Conservation (phyloP, 2,888 invertebrate genomes). For the Conomelus anceps region DNA sequence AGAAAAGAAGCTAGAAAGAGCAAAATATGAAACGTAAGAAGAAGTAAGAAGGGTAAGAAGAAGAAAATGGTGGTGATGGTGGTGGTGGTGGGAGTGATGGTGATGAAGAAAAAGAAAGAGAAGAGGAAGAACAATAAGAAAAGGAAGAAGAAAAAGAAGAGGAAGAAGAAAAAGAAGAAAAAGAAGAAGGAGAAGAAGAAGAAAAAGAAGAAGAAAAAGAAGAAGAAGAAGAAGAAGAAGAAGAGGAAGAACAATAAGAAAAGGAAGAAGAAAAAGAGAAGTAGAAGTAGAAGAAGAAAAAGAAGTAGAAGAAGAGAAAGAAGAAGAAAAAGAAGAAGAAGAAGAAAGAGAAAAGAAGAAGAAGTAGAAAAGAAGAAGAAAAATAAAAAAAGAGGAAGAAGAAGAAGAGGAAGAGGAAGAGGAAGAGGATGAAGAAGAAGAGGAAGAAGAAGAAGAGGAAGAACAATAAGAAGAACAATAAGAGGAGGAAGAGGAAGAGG, state of each 20-base stretch:
- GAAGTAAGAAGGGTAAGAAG: neutral
- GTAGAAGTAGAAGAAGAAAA: neutral
- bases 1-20: neutral
- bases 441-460: neutral
- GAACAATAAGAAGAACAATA: neutral
- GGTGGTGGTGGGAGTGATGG: neutral
- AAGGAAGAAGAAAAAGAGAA: neutral
- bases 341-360: neutral
- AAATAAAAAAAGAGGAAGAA: too few species aligned
- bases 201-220: neutral
- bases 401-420: neutral
- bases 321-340: neutral
- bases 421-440: neutral
- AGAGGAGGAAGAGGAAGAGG: neutral
- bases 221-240: neutral
- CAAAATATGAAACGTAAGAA: neutral
- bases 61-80: neutral
- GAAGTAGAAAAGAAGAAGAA: neutral
- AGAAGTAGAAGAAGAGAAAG: neutral
- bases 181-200: neutral
- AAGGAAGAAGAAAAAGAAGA: neutral
- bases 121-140: neutral
- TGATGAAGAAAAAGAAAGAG: neutral
- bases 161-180: neutral
- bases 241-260: neutral